Base-by-base conservation (phyloP, 2,888 invertebrate species). In the Heteromyza rotundicornis region DNA sequence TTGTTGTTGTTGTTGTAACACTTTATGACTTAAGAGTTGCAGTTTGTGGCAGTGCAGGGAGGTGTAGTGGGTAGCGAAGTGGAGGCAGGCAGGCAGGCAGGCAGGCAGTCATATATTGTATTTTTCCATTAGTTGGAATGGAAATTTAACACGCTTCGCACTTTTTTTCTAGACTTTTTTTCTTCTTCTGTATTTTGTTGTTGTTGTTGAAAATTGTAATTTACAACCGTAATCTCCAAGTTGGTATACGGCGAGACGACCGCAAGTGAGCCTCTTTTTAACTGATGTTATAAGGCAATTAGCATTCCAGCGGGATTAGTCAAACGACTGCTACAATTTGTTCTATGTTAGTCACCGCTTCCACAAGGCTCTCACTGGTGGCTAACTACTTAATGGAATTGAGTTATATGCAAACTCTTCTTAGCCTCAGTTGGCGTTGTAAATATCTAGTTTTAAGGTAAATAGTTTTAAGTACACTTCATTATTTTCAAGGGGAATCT, bases 191-290 rank as follows among this genome's bases (percentile, higher is more conserved):
- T 19, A n/a, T 32, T 36, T 35, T n/a, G n/a, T n/a, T n/a, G n/a
- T n/a, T n/a, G n/a, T n/a, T n/a, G 35, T 66, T 57, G 68, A 57
- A 66, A 73, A 72, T 73, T 69, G 69, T 74, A 74, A 70, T 76
- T 76, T 74, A 75, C 72, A 70, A 64, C 70, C 62, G 66, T 73
- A 75, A 73, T 76, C 73, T 73, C 70, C 66, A 67, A 20, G 19
- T 40, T 10, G 40, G n/a, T n/a, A 40, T 10, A 10, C 40, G 40
- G n/a, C n/a, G n/a, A n/a, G n/a, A n/a, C n/a, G n/a, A n/a, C n/a
- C n/a, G n/a, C n/a, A n/a, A n/a, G n/a, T n/a, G n/a, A n/a, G n/a
- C n/a, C n/a, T n/a, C n/a, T n/a, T n/a, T n/a, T n/a, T n/a, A n/a
- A n/a, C n/a, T n/a, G n/a, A n/a, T n/a, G n/a, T n/a, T 16, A 16